Percentiles rank a stretch among this genome's conserved stretches.
These are phyloP conservation scores for Cephus nigrinus DNA, from an alignment of 2,888 invertebrate species.

Conservation along the genomic window DNA sequence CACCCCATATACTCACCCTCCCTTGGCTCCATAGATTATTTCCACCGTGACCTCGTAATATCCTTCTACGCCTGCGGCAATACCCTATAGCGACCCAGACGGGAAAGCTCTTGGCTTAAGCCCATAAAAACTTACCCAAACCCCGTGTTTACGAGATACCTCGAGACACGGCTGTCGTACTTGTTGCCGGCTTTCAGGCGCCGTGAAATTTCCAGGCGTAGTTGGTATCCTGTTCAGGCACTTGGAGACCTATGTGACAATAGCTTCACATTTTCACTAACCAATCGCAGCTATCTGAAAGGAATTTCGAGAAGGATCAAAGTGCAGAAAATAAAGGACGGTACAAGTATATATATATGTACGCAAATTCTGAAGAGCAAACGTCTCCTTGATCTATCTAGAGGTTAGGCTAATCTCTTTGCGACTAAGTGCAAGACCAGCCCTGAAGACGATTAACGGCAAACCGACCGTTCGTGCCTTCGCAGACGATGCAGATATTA, in stretches of 20 bases:
- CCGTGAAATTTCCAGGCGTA: background rate
- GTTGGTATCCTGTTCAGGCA: background rate
- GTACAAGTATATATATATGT: background rate
- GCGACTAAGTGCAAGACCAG: background rate
- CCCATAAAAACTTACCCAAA: background rate
- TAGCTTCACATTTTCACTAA: background rate
- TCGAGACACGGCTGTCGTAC: background rate
- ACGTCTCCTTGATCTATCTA: background rate
- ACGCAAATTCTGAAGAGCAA: background rate
- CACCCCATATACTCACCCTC: background rate
- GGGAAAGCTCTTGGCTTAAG: background rate
- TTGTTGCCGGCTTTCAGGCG: background rate
- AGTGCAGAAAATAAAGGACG: background rate
- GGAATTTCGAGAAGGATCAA: background rate
- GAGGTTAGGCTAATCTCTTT: background rate
- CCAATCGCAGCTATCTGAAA: background rate
- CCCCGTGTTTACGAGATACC: background rate
- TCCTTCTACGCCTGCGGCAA: background rate
- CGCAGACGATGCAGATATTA: slow-evolving; percentile 30
- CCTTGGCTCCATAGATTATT: background rate
- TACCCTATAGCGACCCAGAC: background rate
- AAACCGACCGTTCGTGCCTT: slow-evolving; percentile 23
- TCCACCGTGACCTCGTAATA: background rate
- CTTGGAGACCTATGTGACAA: background rate
- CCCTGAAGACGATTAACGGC: background rate